Conservation (phyloP, 2,797 vertebrate genomes). For the Myiothlypis coronata region DNA sequence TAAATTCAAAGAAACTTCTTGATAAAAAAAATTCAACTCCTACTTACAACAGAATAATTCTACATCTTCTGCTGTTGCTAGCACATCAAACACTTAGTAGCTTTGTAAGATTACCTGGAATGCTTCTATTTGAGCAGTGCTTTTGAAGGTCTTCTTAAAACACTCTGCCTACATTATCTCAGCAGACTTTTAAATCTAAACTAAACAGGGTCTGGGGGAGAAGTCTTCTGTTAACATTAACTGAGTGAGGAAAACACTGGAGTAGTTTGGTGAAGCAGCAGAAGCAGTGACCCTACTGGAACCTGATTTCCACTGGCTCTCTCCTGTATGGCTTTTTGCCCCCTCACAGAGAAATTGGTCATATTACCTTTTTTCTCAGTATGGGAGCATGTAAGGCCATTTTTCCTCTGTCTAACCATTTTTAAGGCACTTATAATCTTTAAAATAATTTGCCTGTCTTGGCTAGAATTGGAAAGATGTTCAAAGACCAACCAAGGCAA, state of each 20-base stretch:
- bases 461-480: background rate
- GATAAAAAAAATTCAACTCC: background rate
- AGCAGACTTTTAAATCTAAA: background rate
- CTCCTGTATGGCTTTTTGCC: rapidly evolving
- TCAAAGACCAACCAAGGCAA: background rate
- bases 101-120: background rate
- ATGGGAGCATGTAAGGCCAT: background rate
- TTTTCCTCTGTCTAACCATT: background rate
- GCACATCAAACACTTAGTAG: background rate
- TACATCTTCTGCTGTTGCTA: background rate
- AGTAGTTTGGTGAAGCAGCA: background rate
- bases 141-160: background rate
- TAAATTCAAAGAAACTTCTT: background rate
- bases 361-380: background rate
- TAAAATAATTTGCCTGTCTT: background rate
- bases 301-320: background rate
- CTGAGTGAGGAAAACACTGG: rapidly evolving
- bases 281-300: background rate
- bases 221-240: background rate
- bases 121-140: background rate
- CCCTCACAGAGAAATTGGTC: background rate
- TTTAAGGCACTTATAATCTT: background rate
- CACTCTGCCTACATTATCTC: background rate
- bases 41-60: background rate
- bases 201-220: background rate